Base-by-base conservation (phyloP, 2,797 vertebrate species). In the Emydoidea blandingii region DNA sequence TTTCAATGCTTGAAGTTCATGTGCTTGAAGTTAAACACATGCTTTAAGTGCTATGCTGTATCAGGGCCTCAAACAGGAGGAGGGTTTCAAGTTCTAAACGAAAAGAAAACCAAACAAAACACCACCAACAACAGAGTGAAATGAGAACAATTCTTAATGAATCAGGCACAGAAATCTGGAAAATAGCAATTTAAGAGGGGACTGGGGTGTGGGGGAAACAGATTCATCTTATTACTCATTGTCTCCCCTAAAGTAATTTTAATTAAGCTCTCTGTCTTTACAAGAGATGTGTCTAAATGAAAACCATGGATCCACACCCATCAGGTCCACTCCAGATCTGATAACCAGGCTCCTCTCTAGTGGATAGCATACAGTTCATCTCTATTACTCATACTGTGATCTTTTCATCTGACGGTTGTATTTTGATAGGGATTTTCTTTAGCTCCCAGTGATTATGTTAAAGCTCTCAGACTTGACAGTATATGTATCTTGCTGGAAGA, bases 361-460 rank as follows among this genome's bases (percentile, higher is more conserved):
- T 6, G 19, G 80, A 57, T 95, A 68, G 74, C 29, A 86, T 59
- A 86, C 11, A 84, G 49, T 34, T 8, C 9, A 5, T 56, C 80
- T 85, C 78, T 49, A 62, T 76, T 83, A n/a, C 23, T 87, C 79
- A 19, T 19, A 68, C 59, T 81, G 54, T 14, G 54, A 94, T 88
- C 44, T 94, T 95, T 88, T 90, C 85, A 87, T 79, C 54, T 94
- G 37, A 89, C 62, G 78, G 47, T 37, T 29, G 6, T 83, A 94
- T 87, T 96, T 90, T 96, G 21, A 85, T 2, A 15, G 88, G 90
- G 79, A 95, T 95, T 91, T 96, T 83, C 49, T 90, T 90, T 88
- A 76, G 76, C 81, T 96, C 52, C 82, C 84, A 91, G 56, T 21
- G 56, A 90, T 68, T 89, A 85, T 94, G 91, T 94, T 97, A 92